Conservation (phyloP, 2,888 invertebrate genomes). For the Protophormia terraenovae region DNA sequence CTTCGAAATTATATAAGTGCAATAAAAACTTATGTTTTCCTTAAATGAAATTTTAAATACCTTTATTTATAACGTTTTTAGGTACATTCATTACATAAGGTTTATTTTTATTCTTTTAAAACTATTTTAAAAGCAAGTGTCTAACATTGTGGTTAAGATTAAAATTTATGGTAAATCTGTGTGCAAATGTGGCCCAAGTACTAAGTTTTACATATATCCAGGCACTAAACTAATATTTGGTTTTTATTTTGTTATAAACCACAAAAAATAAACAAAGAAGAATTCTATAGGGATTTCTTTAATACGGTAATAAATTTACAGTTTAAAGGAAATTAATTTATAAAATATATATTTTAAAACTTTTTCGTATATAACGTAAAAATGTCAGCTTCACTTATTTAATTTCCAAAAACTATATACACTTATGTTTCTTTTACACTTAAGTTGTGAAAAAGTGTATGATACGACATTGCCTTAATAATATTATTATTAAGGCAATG, state of each 20-base stretch:
- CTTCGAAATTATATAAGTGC: too few species aligned
- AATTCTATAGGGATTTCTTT: slow-evolving; percentile 26
- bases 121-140: slow-evolving; percentile 20
- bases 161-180: slow-evolving; percentile 54
- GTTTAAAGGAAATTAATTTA: neutral
- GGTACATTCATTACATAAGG: neutral
- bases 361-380: too few species aligned
- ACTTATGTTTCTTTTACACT: too few species aligned
- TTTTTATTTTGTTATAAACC: slow-evolving; percentile 11
- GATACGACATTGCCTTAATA: too few species aligned
- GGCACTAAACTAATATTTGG: neutral
- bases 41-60: neutral
- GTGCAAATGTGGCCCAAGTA: slow-evolving; percentile 47
- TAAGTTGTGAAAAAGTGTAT: too few species aligned
- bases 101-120: neutral
- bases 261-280: neutral
- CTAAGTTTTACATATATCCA: slow-evolving; percentile 12
- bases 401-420: neutral
- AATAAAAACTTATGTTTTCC: too few species aligned
- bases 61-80: neutral
- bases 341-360: neutral
- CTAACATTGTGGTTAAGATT: slow-evolving; percentile 41
- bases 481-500: too few species aligned
- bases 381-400: too few species aligned
- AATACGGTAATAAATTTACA: slow-evolving; percentile 24